Evolutionary conservation across 1,140 invertebrate genomes (phyloP).

Genomic region (Ceratina australensis): DNA sequence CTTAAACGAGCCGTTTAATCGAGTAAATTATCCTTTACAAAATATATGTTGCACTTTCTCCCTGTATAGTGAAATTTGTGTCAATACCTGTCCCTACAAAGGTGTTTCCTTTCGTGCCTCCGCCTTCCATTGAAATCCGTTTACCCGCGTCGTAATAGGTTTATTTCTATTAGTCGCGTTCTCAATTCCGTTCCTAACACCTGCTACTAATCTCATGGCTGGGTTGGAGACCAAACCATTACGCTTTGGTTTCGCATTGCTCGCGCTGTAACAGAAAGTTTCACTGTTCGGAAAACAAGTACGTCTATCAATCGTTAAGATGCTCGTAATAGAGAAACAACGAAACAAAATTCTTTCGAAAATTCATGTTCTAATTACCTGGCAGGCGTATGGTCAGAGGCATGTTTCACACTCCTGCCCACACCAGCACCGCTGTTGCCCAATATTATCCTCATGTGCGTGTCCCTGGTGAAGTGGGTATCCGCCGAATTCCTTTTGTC

Average conservation of each 20-base stretch:
- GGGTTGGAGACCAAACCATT: conserved; percentile 96
- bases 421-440: conserved; percentile 82
- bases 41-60: conserved; percentile 7
- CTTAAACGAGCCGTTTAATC: not conserved
- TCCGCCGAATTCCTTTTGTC: conserved; percentile 78
- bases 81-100: conserved; percentile 76
- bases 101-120: conserved; percentile 78
- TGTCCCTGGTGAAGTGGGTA: conserved; percentile 90
- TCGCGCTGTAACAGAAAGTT: conserved; percentile 69
- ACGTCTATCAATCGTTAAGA: not conserved
- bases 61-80: conserved; percentile 37
- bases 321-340: not conserved
- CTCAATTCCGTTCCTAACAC: conserved; percentile 86
- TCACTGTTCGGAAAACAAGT: conserved; percentile 10
- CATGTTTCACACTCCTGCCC: conserved; percentile 78
- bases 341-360: not conserved
- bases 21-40: not conserved
- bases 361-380: conserved; percentile 66
- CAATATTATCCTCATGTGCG: conserved; percentile 94
- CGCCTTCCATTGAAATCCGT: conserved; percentile 79
- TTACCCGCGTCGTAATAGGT: conserved; percentile 77
- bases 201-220: conserved; percentile 87
- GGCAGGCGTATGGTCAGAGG: conserved; percentile 71
- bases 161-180: conserved; percentile 79
- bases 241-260: conserved; percentile 85